These are phyloP conservation scores for Plutella xylostella DNA, from an alignment of 2,888 invertebrate genomes.

Conservation along the genomic window DNA sequence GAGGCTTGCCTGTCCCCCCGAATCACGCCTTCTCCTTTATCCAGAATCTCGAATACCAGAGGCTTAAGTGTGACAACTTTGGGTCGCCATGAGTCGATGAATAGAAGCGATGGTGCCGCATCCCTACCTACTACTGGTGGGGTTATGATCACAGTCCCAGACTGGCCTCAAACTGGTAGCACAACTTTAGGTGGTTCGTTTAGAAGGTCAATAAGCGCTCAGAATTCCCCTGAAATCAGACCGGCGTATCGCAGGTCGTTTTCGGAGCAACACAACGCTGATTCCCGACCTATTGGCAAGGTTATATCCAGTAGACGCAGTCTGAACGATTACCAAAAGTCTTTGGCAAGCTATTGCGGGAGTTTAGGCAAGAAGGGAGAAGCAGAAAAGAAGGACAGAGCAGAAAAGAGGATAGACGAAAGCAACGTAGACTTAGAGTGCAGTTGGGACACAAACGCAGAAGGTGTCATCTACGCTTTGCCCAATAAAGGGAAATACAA, in stretches of 20 bases:
- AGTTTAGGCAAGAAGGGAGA: slow-evolving; percentile 34
- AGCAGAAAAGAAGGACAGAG: slow-evolving; percentile 24
- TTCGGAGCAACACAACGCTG: slow-evolving; percentile 54
- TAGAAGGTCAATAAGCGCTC: slow-evolving; percentile 51
- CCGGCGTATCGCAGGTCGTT: slow-evolving; percentile 59
- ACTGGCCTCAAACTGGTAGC: slow-evolving; percentile 63
- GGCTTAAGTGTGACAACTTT: slow-evolving; percentile 59
- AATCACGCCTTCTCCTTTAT: slow-evolving; percentile 43
- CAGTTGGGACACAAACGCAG: slow-evolving; percentile 68
- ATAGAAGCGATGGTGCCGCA: slow-evolving; percentile 49
- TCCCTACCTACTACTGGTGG: slow-evolving; percentile 64
- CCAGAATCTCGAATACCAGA: slow-evolving; percentile 49
- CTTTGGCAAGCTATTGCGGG: slow-evolving; percentile 45
- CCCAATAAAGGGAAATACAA: slow-evolving; percentile 66
- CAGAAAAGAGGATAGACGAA: slow-evolving; percentile 44
- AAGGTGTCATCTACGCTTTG: slow-evolving; percentile 62
- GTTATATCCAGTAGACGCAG: slow-evolving; percentile 60
- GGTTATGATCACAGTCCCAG: slow-evolving; percentile 74
- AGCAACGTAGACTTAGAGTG: slow-evolving; percentile 68
- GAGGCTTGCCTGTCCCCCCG: slow-evolving; percentile 81
- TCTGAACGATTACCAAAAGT: slow-evolving; percentile 56
- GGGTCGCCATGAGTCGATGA: slow-evolving; percentile 48
- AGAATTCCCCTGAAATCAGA: slow-evolving; percentile 57
- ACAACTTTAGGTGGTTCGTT: slow-evolving; percentile 40
- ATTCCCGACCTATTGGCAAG: slow-evolving; percentile 46